Base-by-base conservation (phyloP, 2,113 vertebrate genomes). In the Fukomys damarensis region DNA sequence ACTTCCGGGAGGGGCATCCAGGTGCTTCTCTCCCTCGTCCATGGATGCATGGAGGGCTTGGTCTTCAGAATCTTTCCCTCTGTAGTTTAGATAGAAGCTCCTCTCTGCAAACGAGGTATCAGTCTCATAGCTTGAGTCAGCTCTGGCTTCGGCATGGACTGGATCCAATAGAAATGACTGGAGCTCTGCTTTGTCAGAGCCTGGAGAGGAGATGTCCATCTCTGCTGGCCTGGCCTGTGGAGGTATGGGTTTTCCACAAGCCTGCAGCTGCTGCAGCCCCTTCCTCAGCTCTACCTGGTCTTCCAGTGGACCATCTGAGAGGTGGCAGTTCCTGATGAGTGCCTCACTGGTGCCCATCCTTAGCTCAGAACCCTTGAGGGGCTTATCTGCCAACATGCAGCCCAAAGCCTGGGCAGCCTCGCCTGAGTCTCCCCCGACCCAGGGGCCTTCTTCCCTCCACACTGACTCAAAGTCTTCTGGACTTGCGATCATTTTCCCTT, bases 401-500 rank as follows among this genome's bases (percentile, higher is more conserved):
- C 96, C 95, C 19, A 59, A 83, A 92, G n/a, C 20, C 87, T 56
- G 66, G 49, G 93, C 91, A 95, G 89, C 96, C 28, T 83, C 92
- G 92, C 19, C 79, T 28, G 86, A 68, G 58, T 74, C 91, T 66
- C 96, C 97, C 91, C 95, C 97, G 86, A 93, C 95, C 96, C 86
- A 97, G 41, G 90, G 74, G 85, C 98, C 97, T 96, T 98, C 97
- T 96, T 98, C 97, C 22, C 98, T 98, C 98, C 98, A 98, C 80
- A 98, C 46, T 3, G 98, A 97, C 92, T 98, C 98, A 81, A 98
- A 98, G 96, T 98, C 98, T 96, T 98, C 98, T 0, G 98, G 98
- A 91, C 98, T 99, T 66, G 98, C 98, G 0, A 98, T 98, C 98
- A 98, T 98, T 94, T 97, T 98, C 63, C 98, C 97, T 97, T 56